A percentile compares a stretch with the other conserved stretches of the same genome.
Evolutionary conservation across 2,888 invertebrate species (phyloP).

Genomic region (Brassicogethes aeneus): DNA sequence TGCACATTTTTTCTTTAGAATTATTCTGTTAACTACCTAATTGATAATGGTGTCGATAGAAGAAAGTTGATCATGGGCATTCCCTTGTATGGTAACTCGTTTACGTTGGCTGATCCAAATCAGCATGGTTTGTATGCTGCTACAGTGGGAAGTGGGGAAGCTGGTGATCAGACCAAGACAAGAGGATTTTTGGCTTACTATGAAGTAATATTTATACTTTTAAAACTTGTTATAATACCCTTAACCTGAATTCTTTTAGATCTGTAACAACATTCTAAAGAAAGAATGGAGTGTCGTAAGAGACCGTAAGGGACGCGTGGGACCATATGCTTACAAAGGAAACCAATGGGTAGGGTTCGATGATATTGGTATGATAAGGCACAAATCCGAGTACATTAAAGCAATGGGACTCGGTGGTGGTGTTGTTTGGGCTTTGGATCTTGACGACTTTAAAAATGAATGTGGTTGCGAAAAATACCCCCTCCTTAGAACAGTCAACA

Average conservation of each 20-base stretch:
- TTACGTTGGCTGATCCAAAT: slow-evolving; percentile 61
- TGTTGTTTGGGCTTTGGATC: slow-evolving; percentile 84
- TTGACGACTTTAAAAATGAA: slow-evolving; percentile 76
- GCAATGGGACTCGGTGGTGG: slow-evolving; percentile 74
- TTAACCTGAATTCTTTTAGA: slow-evolving; percentile 44
- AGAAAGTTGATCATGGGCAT: slow-evolving; percentile 77
- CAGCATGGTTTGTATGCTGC: slow-evolving; percentile 63
- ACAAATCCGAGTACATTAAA: slow-evolving; percentile 75
- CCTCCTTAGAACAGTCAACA: slow-evolving; percentile 68
- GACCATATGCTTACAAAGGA: slow-evolving; percentile 73
- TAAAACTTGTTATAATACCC: too few species aligned
- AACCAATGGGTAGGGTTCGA: slow-evolving; percentile 95
- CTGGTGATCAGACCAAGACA: slow-evolving; percentile 79
- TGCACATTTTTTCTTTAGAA: slow-evolving; percentile 48
- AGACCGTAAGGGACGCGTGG: slow-evolving; percentile 73
- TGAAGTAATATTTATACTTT: too few species aligned
- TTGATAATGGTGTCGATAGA: slow-evolving; percentile 67
- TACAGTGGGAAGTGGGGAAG: slow-evolving; percentile 80
- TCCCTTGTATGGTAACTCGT: slow-evolving; percentile 86
- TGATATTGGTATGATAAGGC: slow-evolving; percentile 72
- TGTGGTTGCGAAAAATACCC: slow-evolving; percentile 80
- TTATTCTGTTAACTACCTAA: slow-evolving; percentile 82
- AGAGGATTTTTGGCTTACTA: slow-evolving; percentile 84
- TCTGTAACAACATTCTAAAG: slow-evolving; percentile 67
- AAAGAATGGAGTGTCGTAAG: slow-evolving; percentile 68